phyloP scores from a whole-genome alignment of 2,797 vertebrate species.

The Linurgus olivaceus region DNA sequence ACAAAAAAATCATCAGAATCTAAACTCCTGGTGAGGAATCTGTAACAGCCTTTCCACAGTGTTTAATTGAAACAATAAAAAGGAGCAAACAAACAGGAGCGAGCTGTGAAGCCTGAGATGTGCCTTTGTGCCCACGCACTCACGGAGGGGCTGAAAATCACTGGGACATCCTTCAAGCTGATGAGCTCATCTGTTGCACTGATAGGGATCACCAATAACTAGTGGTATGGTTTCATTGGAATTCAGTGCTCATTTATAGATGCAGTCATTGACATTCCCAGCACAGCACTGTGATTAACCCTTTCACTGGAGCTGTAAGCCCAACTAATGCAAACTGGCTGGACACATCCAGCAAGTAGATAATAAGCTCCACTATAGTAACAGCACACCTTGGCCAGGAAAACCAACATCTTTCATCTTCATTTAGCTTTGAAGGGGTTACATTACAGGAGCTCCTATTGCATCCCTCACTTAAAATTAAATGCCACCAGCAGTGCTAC shows the following conservation, averaged over 20 bases:
- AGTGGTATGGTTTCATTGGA: not conserved
- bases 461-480: conserved; percentile 43
- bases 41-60: not conserved
- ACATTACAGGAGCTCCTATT: not conserved
- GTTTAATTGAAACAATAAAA: conserved; percentile 56
- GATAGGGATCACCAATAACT: not conserved
- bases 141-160: not conserved
- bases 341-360: not conserved
- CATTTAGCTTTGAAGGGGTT: conserved; percentile 41
- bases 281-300: conserved; percentile 1
- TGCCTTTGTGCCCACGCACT: not conserved
- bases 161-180: conserved; percentile 10
- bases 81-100: not conserved
- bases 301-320: not conserved
- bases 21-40: conserved; percentile 36
- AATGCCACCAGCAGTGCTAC: conserved; percentile 45
- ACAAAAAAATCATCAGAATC: conserved; percentile 1
- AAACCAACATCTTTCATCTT: conserved; percentile 18
- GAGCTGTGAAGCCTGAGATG: not conserved
- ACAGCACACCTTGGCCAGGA: not conserved
- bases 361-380: not conserved
- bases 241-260: conserved; percentile 15
- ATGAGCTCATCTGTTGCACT: conserved; percentile 17
- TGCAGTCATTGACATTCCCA: not conserved
- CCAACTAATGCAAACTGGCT: not conserved